These are phyloP conservation scores for Enteromius viviparus DNA, from an alignment of 2,797 vertebrate genomes.

Conservation along the genomic window DNA sequence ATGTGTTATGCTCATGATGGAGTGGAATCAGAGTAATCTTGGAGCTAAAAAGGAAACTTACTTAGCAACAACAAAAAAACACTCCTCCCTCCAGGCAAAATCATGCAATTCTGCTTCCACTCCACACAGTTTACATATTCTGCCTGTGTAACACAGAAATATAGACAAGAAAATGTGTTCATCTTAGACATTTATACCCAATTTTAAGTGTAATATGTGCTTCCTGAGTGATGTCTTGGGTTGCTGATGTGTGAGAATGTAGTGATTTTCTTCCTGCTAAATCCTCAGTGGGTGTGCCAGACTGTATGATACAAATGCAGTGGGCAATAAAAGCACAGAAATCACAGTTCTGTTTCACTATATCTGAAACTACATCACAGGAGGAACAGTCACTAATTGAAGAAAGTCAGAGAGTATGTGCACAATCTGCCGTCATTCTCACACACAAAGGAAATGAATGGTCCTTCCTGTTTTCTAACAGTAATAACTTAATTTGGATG, in stretches of 20 bases:
- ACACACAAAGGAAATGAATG: background rate
- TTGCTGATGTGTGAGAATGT: background rate
- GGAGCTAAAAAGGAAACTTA: background rate
- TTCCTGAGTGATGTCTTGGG: background rate
- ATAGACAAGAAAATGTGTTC: background rate
- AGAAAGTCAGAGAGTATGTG: background rate
- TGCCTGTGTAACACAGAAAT: constrained; percentile 1
- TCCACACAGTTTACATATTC: background rate
- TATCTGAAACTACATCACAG: background rate
- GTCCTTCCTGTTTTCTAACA: constrained; percentile 3
- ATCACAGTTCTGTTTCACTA: constrained; percentile 14
- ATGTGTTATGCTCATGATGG: constrained; percentile 1
- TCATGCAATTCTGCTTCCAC: background rate
- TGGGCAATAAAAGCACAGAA: background rate
- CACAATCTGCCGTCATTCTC: background rate
- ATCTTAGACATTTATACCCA: background rate
- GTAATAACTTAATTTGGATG: background rate
- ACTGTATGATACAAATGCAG: background rate
- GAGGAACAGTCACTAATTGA: constrained; percentile 10
- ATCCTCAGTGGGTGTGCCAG: constrained; percentile 2
- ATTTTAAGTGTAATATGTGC: background rate
- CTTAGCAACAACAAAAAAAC: too few species aligned
- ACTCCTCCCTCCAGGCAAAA: background rate
- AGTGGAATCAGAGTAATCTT: background rate
- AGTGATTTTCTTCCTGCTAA: background rate